Percentiles rank a stretch among this genome's conserved stretches.
Conservation (phyloP, 1,140 invertebrate species). For the Bombus confusus region DNA sequence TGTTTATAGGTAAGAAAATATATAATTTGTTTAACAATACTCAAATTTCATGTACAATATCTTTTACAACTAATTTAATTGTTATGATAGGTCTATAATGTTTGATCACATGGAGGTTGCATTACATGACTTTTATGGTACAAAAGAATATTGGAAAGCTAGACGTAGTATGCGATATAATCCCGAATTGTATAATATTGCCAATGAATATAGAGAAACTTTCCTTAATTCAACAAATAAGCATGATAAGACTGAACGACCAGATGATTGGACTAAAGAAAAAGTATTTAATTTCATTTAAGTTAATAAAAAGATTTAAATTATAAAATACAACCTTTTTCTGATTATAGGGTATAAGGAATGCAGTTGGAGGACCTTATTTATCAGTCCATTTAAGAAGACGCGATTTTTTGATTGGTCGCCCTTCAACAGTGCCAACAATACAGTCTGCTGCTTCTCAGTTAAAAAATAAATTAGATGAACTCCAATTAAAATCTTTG, state of each 20-base stretch:
- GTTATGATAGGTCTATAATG: conserved; percentile 86
- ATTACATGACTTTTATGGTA: conserved; percentile 94
- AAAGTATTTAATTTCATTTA: conserved; percentile 79
- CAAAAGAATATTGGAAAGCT: conserved; percentile 91
- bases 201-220: conserved; percentile 87
- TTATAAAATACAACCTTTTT: background rate
- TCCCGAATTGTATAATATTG: conserved; percentile 86
- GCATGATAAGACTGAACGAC: conserved; percentile 84
- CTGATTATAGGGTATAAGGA: conserved; percentile 77
- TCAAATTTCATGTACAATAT: conserved; percentile 15
- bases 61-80: conserved; percentile 60
- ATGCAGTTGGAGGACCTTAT: conserved; percentile 88
- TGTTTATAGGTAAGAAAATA: conserved; percentile 74
- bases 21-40: background rate
- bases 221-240: conserved; percentile 88
- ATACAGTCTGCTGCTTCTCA: conserved; percentile 88
- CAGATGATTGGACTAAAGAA: conserved; percentile 86
- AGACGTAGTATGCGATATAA: conserved; percentile 96
- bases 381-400: conserved; percentile 92
- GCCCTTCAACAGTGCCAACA: conserved; percentile 87
- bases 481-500: conserved; percentile 85
- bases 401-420: conserved; percentile 90
- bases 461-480: conserved; percentile 85
- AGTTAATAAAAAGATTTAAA: background rate
- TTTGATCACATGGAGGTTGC: conserved; percentile 94